These are phyloP conservation scores for Uropsilus gracilis DNA, from an alignment of 2,113 vertebrate species.

Conservation along the genomic window DNA sequence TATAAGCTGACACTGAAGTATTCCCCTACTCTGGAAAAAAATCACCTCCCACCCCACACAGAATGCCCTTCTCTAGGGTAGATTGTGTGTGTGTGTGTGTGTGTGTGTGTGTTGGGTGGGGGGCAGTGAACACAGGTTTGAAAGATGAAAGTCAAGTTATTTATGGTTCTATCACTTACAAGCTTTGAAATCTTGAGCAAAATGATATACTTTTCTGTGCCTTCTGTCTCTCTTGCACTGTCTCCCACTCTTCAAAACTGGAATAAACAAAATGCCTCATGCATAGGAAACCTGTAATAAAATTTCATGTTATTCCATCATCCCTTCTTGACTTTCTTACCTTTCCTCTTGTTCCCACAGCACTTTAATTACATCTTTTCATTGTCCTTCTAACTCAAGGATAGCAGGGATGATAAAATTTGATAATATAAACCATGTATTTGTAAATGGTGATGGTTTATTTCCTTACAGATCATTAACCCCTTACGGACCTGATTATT, in stretches of 20 bases:
- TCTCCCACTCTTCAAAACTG: background rate
- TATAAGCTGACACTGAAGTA: background rate
- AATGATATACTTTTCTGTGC: background rate
- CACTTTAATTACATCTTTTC: background rate
- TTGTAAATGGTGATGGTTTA: background rate
- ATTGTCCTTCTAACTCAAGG: background rate
- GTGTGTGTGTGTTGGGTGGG: no score
- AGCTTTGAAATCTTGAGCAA: background rate
- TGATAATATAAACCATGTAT: no score
- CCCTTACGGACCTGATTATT: background rate
- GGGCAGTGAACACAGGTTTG: background rate
- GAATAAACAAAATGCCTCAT: background rate
- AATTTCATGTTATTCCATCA: background rate
- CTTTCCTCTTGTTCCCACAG: background rate
- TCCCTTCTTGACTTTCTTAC: background rate
- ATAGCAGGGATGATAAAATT: background rate
- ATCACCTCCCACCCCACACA: background rate
- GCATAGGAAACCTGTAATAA: background rate
- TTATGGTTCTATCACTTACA: background rate
- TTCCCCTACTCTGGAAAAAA: background rate
- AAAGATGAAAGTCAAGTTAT: constrained; percentile 6
- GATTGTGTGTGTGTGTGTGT: background rate
- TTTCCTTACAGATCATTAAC: background rate
- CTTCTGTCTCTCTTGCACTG: background rate
- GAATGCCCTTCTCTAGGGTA: background rate